These are phyloP conservation scores for Pterocles gutturalis DNA, from an alignment of 2,113 vertebrate genomes.

Conservation along the genomic window DNA sequence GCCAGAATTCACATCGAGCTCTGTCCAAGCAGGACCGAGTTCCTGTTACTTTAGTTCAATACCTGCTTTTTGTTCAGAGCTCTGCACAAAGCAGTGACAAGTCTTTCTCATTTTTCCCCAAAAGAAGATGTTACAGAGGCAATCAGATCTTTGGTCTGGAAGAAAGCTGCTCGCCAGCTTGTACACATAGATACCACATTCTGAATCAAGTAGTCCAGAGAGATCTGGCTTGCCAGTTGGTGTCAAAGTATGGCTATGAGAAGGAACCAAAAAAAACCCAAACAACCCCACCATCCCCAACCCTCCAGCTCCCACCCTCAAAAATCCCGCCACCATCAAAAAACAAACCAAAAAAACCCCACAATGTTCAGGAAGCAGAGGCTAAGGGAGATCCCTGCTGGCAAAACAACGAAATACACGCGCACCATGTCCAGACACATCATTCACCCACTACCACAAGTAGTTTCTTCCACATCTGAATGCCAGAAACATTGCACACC, in stretches of 20 bases:
- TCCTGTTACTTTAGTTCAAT: background rate
- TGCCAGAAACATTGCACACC: accelerated
- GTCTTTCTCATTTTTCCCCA: background rate
- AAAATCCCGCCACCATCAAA: too few relatives aligned
- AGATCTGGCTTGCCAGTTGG: background rate
- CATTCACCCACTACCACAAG: too few relatives aligned
- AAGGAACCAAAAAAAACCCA: background rate
- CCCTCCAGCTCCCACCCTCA: accelerated
- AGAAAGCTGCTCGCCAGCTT: background rate
- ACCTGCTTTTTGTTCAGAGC: background rate
- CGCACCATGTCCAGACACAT: background rate
- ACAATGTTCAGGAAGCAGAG: accelerated
- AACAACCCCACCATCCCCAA: too few relatives aligned
- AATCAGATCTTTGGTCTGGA: background rate
- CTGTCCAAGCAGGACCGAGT: background rate
- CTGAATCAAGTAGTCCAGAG: background rate
- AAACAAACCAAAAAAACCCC: accelerated
- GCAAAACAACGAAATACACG: background rate
- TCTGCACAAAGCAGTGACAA: background rate
- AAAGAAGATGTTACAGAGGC: background rate
- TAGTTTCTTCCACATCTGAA: background rate
- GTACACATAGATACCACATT: background rate
- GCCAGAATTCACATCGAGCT: background rate
- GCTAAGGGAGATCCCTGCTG: conserved; percentile 32
- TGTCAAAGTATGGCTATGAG: background rate